Evolutionary conservation across 2,113 vertebrate genomes (phyloP).

Genomic region (Aramus guarauna): DNA sequence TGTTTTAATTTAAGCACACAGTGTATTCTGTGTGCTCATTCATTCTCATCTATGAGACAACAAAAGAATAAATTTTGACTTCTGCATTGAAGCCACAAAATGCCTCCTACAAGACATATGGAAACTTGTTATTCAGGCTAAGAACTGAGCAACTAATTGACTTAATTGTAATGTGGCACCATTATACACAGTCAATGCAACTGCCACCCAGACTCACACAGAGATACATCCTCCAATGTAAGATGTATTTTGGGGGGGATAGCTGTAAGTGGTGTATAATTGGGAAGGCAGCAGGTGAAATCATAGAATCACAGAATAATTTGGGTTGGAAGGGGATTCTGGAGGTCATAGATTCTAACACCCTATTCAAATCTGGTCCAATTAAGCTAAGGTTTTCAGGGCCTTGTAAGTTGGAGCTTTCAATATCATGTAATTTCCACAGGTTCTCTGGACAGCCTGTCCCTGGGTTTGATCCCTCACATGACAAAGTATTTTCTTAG

Average conservation of each 20-base stretch:
- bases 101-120: background rate
- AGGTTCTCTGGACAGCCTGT: background rate
- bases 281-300: background rate
- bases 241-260: fast-evolving
- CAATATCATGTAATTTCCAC: background rate
- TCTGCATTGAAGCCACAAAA: background rate
- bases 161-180: background rate
- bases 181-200: background rate
- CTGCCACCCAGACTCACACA: background rate
- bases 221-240: background rate
- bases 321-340: background rate
- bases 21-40: background rate
- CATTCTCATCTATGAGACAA: background rate
- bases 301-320: background rate
- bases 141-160: background rate
- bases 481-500: background rate
- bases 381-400: background rate
- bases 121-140: background rate
- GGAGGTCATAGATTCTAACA: fast-evolving
- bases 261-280: fast-evolving
- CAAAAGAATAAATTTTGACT: background rate
- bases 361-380: background rate
- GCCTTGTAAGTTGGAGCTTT: background rate
- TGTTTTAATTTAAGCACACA: slow-evolving; percentile 28
- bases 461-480: fast-evolving